Evolutionary conservation across 1,140 invertebrate species (phyloP), one percentile per base, ranked within the genome.

Genomic region (Colletes gigas): DNA sequence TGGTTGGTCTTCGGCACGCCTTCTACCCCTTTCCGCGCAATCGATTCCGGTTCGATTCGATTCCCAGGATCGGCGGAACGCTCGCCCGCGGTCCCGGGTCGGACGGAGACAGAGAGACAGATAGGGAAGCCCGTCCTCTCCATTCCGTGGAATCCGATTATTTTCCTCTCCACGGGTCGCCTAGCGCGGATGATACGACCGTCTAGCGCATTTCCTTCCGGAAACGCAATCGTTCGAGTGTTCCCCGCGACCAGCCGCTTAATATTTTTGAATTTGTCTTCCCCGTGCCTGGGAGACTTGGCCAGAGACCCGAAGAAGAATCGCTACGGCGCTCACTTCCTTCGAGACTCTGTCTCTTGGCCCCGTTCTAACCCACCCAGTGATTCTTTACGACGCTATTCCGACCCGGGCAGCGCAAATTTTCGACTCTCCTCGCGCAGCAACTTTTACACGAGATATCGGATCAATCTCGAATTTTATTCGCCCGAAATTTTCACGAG

Each of bases 21-120:
- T 59, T 79, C 65, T 2, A 41, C 44, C 30, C 60, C 30, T 84
- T 85, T 86, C 84, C 83, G 69, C 72, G 76, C 83, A 83, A 83
- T 81, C 84, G 76, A 86, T 87, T 72, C 75, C 78, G 81, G 2
- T 83, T 83, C 82, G 84, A 87, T 86, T 84, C 81, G 81, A 77
- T 87, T 74, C 80, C 65, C 19, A 50, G 68, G 73, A 83, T 80
- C 80, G 77, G n/a, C n/a, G 57, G 80, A 70, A 75, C 50, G 50
- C 9, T 10, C 44, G 68, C 78, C 60, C 57, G 6, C 39, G 7
- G 30, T 30, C 30, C 21, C 12, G 19, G 17, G 6, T 21, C 30
- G 30, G 19, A 50, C 8, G 15, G 9, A 15, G 50, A 30, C 30
- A 30, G 30, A 59, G 4, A 17, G 12, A n/a, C 17, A 14, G n/a